Conservation (phyloP, 2,888 invertebrate species). For the Dione vanillae region DNA sequence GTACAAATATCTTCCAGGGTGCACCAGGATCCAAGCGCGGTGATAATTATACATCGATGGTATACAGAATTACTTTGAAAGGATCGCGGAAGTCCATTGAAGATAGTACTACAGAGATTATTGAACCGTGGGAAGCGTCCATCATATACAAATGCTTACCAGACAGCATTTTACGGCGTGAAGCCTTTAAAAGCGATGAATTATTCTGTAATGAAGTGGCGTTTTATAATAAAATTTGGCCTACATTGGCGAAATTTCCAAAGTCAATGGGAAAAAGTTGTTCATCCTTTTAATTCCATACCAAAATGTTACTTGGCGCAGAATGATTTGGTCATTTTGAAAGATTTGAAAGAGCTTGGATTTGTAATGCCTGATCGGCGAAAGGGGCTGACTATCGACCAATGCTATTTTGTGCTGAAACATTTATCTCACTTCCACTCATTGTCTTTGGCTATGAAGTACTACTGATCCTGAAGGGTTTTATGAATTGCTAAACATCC, state of each 20-base stretch:
- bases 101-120: slow-evolving; percentile 60
- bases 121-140: slow-evolving; percentile 85
- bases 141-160: slow-evolving; percentile 90
- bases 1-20: slow-evolving; percentile 69
- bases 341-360: slow-evolving; percentile 85
- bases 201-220: slow-evolving; percentile 89
- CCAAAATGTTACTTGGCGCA: slow-evolving; percentile 86
- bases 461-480: slow-evolving; percentile 83
- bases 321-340: slow-evolving; percentile 83
- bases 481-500: slow-evolving; percentile 75
- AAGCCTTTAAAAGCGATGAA: slow-evolving; percentile 88
- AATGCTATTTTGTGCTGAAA: slow-evolving; percentile 84
- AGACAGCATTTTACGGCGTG: slow-evolving; percentile 85
- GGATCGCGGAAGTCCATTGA: slow-evolving; percentile 71
- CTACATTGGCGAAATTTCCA: slow-evolving; percentile 86
- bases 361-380: slow-evolving; percentile 87
- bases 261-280: slow-evolving; percentile 66
- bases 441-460: slow-evolving; percentile 86
- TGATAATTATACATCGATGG: slow-evolving; percentile 90
- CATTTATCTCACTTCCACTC: slow-evolving; percentile 87
- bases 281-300: slow-evolving; percentile 80
- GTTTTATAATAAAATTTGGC: slow-evolving; percentile 89
- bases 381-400: slow-evolving; percentile 84
- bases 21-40: slow-evolving; percentile 89
- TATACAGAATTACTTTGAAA: slow-evolving; percentile 86